A percentile compares a stretch with the other conserved stretches of the same genome.
Conservation (phyloP, 2,888 invertebrate species). For the Yponomeuta malinellus region DNA sequence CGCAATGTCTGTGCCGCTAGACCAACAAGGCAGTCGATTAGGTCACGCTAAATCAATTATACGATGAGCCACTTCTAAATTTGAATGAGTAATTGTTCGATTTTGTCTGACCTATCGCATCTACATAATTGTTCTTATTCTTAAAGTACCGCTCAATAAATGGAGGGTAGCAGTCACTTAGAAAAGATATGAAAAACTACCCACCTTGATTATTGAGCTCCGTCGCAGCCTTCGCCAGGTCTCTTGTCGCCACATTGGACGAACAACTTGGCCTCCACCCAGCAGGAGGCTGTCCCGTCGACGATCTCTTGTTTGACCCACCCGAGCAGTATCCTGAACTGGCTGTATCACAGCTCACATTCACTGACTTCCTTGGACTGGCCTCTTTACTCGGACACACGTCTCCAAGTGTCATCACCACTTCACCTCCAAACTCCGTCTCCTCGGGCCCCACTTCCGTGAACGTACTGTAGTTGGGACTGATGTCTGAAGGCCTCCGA, state of each 20-base stretch:
- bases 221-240: slow-evolving; percentile 78
- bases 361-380: slow-evolving; percentile 68
- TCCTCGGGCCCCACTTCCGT: slow-evolving; percentile 69
- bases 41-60: too few relatives aligned
- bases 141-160: too few relatives aligned
- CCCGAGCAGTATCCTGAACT: slow-evolving; percentile 70
- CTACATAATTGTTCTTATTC: too few relatives aligned
- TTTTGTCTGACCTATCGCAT: too few relatives aligned
- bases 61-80: too few relatives aligned
- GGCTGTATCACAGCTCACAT: slow-evolving; percentile 69
- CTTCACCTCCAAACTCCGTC: slow-evolving; percentile 55
- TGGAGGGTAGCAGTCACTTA: too few relatives aligned
- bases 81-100: too few relatives aligned
- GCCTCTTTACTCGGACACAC: slow-evolving; percentile 67
- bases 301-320: slow-evolving; percentile 65
- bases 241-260: slow-evolving; percentile 74
- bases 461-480: slow-evolving; percentile 70
- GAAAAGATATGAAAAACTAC: slow-evolving; percentile 28
- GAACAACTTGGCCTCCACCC: slow-evolving; percentile 78
- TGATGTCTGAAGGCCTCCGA: slow-evolving; percentile 63
- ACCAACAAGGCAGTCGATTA: too few relatives aligned
- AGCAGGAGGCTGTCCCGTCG: slow-evolving; percentile 67
- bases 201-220: slow-evolving; percentile 83
- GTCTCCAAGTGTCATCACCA: slow-evolving; percentile 60
- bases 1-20: too few relatives aligned